Percentiles rank a stretch among this genome's conserved stretches.
Conservation (phyloP, 53 echinoderm and acorn worm genomes). For the Temnopleurus reevesii region DNA sequence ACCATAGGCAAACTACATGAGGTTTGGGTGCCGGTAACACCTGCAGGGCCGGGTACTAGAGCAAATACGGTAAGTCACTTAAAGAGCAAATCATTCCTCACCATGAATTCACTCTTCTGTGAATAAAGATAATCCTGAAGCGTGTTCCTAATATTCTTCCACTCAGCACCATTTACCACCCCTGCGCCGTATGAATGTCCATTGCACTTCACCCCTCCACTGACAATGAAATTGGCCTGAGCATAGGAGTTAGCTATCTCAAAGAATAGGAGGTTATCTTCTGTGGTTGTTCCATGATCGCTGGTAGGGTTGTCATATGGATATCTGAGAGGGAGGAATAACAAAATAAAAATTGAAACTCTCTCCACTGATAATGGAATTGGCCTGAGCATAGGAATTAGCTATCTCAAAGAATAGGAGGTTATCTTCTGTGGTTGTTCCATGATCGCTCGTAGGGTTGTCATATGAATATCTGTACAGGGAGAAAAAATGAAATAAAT, state of each 20-base stretch:
- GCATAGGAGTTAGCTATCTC: constrained; percentile 82
- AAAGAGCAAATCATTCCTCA: no score
- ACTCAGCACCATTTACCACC: constrained; percentile 72
- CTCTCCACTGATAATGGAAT: constrained; percentile 77
- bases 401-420: constrained; percentile 76
- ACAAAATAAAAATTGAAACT: neutral
- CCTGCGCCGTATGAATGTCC: constrained; percentile 62
- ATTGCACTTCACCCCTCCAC: constrained; percentile 68
- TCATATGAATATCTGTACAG: constrained; percentile 55
- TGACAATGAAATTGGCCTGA: constrained; percentile 79
- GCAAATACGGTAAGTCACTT: no score
- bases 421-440: constrained; percentile 83
- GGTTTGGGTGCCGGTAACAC: no score
- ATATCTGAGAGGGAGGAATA: neutral
- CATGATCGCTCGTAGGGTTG: constrained; percentile 46
- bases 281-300: constrained; percentile 70
- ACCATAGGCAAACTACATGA: no score
- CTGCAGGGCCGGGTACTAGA: no score
- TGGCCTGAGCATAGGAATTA: constrained; percentile 70
- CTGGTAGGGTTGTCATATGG: constrained; percentile 60
- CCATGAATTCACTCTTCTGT: constrained; percentile 73
- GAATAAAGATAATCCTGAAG: constrained; percentile 92
- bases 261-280: constrained; percentile 74
- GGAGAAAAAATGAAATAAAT: no score
- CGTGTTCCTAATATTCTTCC: constrained; percentile 63